Evolutionary conservation across 2,888 invertebrate species (phyloP).

Genomic region (Polyommatus iphigenia): DNA sequence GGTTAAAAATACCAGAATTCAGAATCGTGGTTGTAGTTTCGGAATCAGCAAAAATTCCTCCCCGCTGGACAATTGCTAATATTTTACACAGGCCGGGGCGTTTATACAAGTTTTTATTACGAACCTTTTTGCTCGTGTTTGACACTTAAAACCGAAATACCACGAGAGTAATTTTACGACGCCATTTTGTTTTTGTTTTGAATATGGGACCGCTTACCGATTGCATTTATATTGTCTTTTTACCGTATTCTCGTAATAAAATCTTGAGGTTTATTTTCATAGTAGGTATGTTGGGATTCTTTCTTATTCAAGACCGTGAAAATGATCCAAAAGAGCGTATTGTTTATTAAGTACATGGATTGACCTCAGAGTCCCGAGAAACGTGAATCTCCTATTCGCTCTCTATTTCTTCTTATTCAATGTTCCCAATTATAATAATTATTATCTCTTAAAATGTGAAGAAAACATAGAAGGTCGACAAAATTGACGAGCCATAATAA

Average conservation of each 20-base stretch:
- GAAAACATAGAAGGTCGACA: too few species aligned
- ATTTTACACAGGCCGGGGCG: slow-evolving; percentile 32
- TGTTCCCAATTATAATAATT: too few species aligned
- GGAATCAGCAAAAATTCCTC: slow-evolving; percentile 24
- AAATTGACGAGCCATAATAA: too few species aligned
- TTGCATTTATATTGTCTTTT: slow-evolving; percentile 15
- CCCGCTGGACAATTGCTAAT: slow-evolving; percentile 32
- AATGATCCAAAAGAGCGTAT: neutral
- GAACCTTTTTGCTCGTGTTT: slow-evolving; percentile 32
- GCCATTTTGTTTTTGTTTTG: slow-evolving; percentile 29
- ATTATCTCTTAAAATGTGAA: too few species aligned
- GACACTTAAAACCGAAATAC: slow-evolving; percentile 31
- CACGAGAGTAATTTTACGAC: slow-evolving; percentile 31
- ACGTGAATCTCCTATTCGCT: neutral
- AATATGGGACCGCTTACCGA: slow-evolving; percentile 15
- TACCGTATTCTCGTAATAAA: neutral
- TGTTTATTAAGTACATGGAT: neutral
- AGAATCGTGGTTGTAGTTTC: neutral
- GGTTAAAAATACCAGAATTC: too few species aligned
- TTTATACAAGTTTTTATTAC: slow-evolving; percentile 32
- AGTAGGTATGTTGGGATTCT: neutral
- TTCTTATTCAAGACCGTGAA: neutral
- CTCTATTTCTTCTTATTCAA: too few species aligned
- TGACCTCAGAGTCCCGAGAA: neutral
- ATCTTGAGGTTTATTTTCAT: neutral